phyloP scores from a whole-genome alignment of 2,113 vertebrate genomes.

The Gambusia holbrooki region DNA sequence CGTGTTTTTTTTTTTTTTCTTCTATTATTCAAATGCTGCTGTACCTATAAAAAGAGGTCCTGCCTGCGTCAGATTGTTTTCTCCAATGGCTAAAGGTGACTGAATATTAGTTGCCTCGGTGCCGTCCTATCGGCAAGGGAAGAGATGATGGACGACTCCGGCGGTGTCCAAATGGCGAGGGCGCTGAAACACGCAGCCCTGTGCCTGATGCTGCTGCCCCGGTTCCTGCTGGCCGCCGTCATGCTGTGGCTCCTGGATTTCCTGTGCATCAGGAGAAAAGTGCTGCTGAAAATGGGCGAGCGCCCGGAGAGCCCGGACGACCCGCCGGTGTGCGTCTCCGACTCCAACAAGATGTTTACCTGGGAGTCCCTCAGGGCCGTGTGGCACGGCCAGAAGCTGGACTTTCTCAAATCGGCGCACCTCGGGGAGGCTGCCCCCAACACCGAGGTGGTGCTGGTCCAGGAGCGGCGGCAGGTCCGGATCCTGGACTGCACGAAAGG shows the following conservation, averaged over 20 bases:
- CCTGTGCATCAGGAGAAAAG: conserved; percentile 92
- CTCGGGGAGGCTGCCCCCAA: conserved; percentile 91
- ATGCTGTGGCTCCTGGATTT: conserved; percentile 98
- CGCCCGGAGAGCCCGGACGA: conserved; percentile 84
- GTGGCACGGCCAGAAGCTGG: conserved; percentile 97
- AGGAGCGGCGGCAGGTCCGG: conserved; percentile 81
- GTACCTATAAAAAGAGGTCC: conserved; percentile 90
- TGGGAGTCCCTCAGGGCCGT: conserved; percentile 94
- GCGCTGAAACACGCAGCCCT: conserved; percentile 90
- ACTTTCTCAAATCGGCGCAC: conserved; percentile 94
- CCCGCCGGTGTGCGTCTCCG: conserved; percentile 94
- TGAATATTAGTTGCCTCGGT: conserved; percentile 59
- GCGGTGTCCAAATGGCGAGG: conserved; percentile 86
- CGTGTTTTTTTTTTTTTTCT: conserved; percentile 78
- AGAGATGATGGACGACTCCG: conserved; percentile 87
- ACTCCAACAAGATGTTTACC: conserved; percentile 96
- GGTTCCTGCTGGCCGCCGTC: conserved; percentile 92
- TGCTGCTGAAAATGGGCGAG: conserved; percentile 83
- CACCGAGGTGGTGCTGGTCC: conserved; percentile 92
- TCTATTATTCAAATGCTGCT: conserved; percentile 86
- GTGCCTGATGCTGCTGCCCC: conserved; percentile 93
- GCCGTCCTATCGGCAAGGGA: conserved; percentile 56
- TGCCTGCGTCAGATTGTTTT: conserved; percentile 80
- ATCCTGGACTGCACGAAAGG: conserved; percentile 92
- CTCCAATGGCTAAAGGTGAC: conserved; percentile 77